These are phyloP conservation scores for Avahi laniger DNA, from an alignment of 2,797 vertebrate species.

Conservation along the genomic window DNA sequence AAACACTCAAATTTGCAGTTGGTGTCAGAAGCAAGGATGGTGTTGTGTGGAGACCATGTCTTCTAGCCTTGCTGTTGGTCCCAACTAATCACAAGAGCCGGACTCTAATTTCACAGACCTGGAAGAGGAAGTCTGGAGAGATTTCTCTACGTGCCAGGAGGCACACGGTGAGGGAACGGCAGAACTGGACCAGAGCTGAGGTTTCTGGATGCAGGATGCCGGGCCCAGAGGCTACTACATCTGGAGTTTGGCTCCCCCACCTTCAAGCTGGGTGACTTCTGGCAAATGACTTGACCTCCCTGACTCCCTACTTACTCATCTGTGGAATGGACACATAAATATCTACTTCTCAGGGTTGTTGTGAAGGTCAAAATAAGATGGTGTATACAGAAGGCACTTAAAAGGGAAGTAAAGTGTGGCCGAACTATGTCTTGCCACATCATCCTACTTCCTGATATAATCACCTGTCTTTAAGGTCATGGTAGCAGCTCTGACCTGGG, in stretches of 20 bases:
- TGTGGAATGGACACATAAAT: accelerated
- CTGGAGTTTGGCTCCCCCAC: background rate
- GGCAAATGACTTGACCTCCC: background rate
- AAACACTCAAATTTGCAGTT: background rate
- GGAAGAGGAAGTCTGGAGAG: background rate
- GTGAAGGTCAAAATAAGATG: background rate
- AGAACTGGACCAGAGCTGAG: accelerated
- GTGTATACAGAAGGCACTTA: accelerated
- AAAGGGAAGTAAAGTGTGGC: background rate
- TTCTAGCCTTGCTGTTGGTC: background rate
- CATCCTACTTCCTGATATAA: too few relatives aligned
- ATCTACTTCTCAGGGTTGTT: accelerated
- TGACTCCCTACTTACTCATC: accelerated
- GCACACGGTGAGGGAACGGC: accelerated
- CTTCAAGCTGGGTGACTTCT: background rate
- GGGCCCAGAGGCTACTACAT: accelerated
- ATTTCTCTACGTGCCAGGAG: background rate
- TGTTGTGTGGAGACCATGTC: background rate
- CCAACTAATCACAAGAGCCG: background rate
- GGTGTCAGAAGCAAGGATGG: background rate
- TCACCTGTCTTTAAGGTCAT: too few relatives aligned
- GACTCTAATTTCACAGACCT: background rate
- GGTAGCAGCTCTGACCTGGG: accelerated
- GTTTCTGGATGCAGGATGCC: accelerated
- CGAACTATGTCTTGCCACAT: background rate